Evolutionary conservation across 2,888 invertebrate species (phyloP), one percentile per base, ranked within the genome.

Genomic region (Abrostola triplasia): DNA sequence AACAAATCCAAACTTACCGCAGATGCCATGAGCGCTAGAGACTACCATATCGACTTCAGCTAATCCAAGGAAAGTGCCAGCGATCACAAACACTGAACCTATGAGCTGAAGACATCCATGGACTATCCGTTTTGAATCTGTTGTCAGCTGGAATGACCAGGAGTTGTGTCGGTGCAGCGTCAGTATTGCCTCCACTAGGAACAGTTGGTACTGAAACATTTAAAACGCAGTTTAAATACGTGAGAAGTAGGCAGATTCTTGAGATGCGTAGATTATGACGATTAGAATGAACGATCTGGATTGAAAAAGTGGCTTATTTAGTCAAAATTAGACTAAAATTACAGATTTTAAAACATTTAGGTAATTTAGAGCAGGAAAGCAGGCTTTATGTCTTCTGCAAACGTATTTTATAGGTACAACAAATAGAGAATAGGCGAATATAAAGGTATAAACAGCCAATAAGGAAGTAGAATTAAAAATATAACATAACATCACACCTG

Each of bases 41-140:
- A 95, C 81, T 11, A 79, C 72, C 85, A 88, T 89, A 12, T 88
- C 68, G 36, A 88, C 87, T 66, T 91, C 90, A 35, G 94, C 88
- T 50, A 95, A 84, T 6, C 91, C 88, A 0, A 93, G 86, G 78
- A 94, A 93, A 0, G 95, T 93, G 1, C 96, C 96, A 11, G 92
- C 90, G 5, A 95, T 88, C 48, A 92, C 94, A 75, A 95, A 93
- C 13, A 93, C 48, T 0, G 95, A 85, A 0, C 95, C 95, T 6
- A 95, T 84, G 0, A 93, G 85, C 72, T 95, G 96, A 6, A 95
- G 86, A 58, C 95, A 90, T 75, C 95, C 95, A 76, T 96, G 96
- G 0, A 95, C 85, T 5, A 93, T 87, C 13, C 92, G 87, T 70
- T 92, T 92, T 13, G 88, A 90, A 52, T 94, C 92, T 13, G 82